Evolutionary conservation across 2,113 vertebrate genomes (phyloP), one percentile per base, ranked within the genome.

Genomic region (Ictalurus punctatus): DNA sequence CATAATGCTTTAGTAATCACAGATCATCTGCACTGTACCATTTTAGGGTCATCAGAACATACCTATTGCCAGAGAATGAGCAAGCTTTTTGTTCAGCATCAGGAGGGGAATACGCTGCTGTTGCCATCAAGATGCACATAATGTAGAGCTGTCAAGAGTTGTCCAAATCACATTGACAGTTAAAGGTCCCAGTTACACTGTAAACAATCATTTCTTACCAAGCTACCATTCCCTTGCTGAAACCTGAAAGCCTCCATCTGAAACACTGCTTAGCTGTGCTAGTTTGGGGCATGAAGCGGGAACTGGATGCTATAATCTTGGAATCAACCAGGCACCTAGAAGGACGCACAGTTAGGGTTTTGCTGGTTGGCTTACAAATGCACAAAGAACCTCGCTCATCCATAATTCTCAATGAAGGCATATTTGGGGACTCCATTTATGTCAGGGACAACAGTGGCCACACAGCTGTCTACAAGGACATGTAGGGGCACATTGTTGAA

Each of bases 181-280:
- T 6, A 19, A 73, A 44, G 40, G 40, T 44, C 3, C 40, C 40
- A 44, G 40, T 44, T 44, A 44, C 40, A 44, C 40, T 44, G 4
- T 4, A 44, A 59, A n/a, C 58, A 10, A 3, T 25, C 21, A 27
- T 8, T 16, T 86, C 94, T 91, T 78, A 95, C 95, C n/a, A 89
- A 81, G 34, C 88, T 90, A 30, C 69, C 92, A 76, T 88, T 89
- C n/a, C 92, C 79, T 9, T 67, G 56, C n/a, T 85, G 86, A 73
- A 96, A 95, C 86, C 65, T 92, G 86, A 96, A 96, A 5, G 93
- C 91, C 90, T 93, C 90, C n/a, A 96, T 83, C 93, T 94, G 93
- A 84, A 96, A 90, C 1, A 92, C 23, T 94, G 92, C 92, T 93
- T 94, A 83, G 94, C 86, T 59, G 94, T 91, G 23, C 85, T 84